These are phyloP conservation scores for Salvelinus namaycush DNA, from an alignment of 2,113 vertebrate genomes.

Conservation along the genomic window DNA sequence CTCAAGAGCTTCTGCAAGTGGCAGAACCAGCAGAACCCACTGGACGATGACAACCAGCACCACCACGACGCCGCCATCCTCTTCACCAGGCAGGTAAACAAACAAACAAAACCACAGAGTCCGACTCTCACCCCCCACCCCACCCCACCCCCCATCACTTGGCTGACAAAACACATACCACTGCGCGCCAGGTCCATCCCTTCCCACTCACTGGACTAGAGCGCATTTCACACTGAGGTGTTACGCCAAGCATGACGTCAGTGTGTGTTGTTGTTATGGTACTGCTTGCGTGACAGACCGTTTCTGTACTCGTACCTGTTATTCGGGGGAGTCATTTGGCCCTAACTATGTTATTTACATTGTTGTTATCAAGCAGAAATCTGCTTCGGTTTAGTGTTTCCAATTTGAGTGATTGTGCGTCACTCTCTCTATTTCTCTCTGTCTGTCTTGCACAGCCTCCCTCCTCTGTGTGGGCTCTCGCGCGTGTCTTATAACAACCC, in stretches of 20 bases:
- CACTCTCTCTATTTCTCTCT: background rate
- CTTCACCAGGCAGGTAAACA: constrained; percentile 94
- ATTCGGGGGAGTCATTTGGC: too few relatives aligned
- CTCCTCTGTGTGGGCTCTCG: background rate
- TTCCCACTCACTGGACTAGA: background rate
- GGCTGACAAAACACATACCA: background rate
- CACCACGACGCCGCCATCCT: constrained; percentile 97
- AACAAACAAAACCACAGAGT: constrained; percentile 2
- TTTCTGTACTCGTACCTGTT: too few relatives aligned
- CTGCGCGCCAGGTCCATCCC: background rate
- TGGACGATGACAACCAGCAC: constrained; percentile 86
- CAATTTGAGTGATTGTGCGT: background rate
- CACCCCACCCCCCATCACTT: background rate
- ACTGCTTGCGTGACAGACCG: background rate
- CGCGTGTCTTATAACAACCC: constrained; percentile 17
- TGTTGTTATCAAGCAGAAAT: too few relatives aligned
- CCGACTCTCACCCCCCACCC: background rate
- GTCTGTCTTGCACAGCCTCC: background rate
- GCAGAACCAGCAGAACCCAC: constrained; percentile 94
- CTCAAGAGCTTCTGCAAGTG: constrained; percentile 98
- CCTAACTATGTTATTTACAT: too few relatives aligned
- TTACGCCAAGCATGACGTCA: constrained; percentile 37
- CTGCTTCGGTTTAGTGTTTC: too few relatives aligned
- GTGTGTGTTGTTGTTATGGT: constrained; percentile 42
- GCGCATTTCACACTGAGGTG: constrained; percentile 4